A percentile compares a stretch with the other conserved stretches of the same genome.
These are phyloP conservation scores for Botia almorhae DNA, from an alignment of 2,797 vertebrate species.

Conservation along the genomic window DNA sequence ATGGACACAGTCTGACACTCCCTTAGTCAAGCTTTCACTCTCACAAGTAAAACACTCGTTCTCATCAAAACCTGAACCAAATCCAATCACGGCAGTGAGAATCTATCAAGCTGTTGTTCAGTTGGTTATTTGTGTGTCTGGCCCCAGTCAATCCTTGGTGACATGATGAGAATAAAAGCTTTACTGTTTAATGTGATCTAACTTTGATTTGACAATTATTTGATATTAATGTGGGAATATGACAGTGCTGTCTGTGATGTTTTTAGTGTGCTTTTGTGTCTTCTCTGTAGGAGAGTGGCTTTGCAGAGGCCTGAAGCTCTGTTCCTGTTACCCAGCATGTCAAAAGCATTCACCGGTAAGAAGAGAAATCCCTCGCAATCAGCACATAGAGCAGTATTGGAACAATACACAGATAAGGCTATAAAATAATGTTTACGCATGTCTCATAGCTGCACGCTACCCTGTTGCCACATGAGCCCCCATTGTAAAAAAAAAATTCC, in stretches of 20 bases:
- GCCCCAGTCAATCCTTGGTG: constrained; percentile 28
- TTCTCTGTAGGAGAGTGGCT: constrained; percentile 80
- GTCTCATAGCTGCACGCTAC: too few species aligned
- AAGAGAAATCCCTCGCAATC: neutral
- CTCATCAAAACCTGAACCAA: constrained; percentile 25
- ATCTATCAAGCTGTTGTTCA: constrained; percentile 30
- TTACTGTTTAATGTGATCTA: constrained; percentile 17
- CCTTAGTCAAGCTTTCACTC: constrained; percentile 9
- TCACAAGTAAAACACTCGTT: constrained; percentile 42
- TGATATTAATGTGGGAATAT: neutral
- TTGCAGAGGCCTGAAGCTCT: constrained; percentile 79
- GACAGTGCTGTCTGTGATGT: neutral
- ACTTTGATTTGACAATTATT: constrained; percentile 15
- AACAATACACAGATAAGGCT: neutral
- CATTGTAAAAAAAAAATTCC: too few species aligned
- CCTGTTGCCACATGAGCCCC: too few species aligned
- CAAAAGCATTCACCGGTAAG: constrained; percentile 70
- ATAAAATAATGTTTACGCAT: neutral
- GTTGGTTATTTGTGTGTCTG: constrained; percentile 25
- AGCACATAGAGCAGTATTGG: neutral
- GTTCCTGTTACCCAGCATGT: constrained; percentile 75
- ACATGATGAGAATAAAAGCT: constrained; percentile 3
- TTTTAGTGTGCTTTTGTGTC: constrained; percentile 26
- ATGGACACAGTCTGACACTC: constrained; percentile 22
- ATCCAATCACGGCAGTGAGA: constrained; percentile 34